These are phyloP conservation scores for Luffia ferchaultella DNA, from an alignment of 2,888 invertebrate genomes.

Conservation along the genomic window DNA sequence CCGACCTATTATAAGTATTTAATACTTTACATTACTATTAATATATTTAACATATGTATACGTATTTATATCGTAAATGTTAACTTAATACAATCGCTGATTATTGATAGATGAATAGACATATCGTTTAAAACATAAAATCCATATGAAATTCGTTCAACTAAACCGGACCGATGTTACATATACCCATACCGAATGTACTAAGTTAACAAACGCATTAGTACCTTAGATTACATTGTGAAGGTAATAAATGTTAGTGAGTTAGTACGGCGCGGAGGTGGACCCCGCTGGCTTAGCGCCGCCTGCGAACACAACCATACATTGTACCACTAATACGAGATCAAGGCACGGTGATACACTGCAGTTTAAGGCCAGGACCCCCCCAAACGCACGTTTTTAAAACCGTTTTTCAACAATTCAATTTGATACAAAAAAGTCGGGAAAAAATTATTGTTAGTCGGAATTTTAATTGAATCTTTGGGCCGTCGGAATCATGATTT, in stretches of 20 bases:
- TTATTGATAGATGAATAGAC: neutral
- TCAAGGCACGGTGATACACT: no score
- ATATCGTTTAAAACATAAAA: no score
- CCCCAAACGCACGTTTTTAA: no score
- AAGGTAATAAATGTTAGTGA: slow-evolving; percentile 44
- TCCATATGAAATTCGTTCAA: no score
- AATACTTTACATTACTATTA: slow-evolving; percentile 44
- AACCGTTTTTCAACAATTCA: no score
- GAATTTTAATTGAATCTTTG: no score
- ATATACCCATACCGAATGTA: no score
- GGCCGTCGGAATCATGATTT: no score
- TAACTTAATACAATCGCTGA: slow-evolving; percentile 47
- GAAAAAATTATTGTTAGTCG: no score
- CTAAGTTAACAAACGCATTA: slow-evolving; percentile 58
- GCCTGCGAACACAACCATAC: slow-evolving; percentile 59
- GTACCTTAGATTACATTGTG: slow-evolving; percentile 50
- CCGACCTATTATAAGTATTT: slow-evolving; percentile 51
- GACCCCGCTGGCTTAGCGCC: slow-evolving; percentile 47
- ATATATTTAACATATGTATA: slow-evolving; percentile 61
- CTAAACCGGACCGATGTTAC: no score
- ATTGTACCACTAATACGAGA: slow-evolving; percentile 26
- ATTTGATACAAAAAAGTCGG: no score
- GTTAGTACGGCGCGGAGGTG: slow-evolving; percentile 34
- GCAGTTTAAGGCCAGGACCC: no score
- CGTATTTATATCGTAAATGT: slow-evolving; percentile 43